Base-by-base conservation (phyloP, 2,888 invertebrate genomes). In the Drosophila nigricruria region DNA sequence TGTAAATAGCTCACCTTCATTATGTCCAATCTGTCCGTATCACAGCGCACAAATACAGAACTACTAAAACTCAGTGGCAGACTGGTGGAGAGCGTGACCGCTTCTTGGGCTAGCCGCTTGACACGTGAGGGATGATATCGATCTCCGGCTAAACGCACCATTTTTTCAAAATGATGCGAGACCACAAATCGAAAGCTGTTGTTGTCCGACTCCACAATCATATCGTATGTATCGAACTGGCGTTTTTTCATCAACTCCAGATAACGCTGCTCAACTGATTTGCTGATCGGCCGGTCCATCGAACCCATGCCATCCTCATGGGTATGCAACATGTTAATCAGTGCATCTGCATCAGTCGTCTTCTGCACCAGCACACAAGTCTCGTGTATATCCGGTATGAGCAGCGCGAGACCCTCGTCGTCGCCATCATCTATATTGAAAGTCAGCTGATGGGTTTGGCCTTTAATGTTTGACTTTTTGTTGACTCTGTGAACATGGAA, bases 1-100 rank as follows among this genome's bases (percentile, higher is more conserved):
- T n/a, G 20, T 23, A 14, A 14, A 25, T 23, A 57, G 4, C 36
- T 0, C 14, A 96, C 97, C 95, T 98, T 98, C 98, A 98, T 98
- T 77, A 98, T 96, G 93, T 98, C 98, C 81, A 98, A 95, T 73
- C 98, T 95, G 93, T 98, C 98, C 73, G 97, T 96, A 94, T 98
- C 98, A 93, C 97, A 97, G 81, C 98, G 95, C 77, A 98, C 98
- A 94, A 98, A 98, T 74, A 98, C 98, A 77, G 97, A 97, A 92
- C 97, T 97, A 93, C 97, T 97, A 93, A 96, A 97, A 54, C 98
- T 98, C 65, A 98, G 95, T 75, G 98, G 98, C 89, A 98, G 94
- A 80, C 97, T 97, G 66, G 97, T 98, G 78, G 97, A 97, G 58
- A 98, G 94, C 34, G 98, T 98, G 73, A 98, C 98, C 49, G 98